Base-by-base conservation (phyloP, 1,140 invertebrate species). In the Brachionus plicatilis region DNA sequence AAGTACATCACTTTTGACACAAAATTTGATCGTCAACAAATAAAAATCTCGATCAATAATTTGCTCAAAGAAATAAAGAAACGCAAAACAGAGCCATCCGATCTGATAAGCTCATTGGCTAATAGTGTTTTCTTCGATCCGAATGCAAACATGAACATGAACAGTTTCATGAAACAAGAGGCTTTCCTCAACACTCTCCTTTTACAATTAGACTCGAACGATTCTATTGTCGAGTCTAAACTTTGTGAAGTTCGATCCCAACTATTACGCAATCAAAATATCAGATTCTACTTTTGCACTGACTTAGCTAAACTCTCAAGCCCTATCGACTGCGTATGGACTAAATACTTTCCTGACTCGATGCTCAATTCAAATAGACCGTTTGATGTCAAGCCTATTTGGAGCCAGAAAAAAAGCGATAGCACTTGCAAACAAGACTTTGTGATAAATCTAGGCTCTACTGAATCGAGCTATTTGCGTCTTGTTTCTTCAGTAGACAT, bases 381-480 rank as follows among this genome's bases (percentile, higher is more conserved):
- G 3, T 82, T 82, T 37, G 37, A 41, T 11, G 79, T 82, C 20
- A 56, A 82, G 24, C 60, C 60, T 17, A 82, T 53, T 11, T 82
- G 24, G 53, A 60, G 8, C n/a, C 27, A 41, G 12, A 82, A 65
- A 82, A 82, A 60, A 14, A 17, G 20, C 29, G 72, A 27, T 20
- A 68, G 1, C 20, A 43, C 41, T 17, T 8, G 43, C 9, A 85
- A 45, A 80, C 87, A 88, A 91, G 92, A 85, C 92, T 92, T 87
- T 87, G 92, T 94, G 80, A 91, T 94, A 85, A 94, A 94, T n/a
- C 91, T 96, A 85, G 94, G 94, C 29, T 93, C 93, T 45, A 91
- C 94, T 68, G 95, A 96, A 88, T 94, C 94, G 0, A 92, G 92
- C 1, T 95, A 93, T 89, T 90, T 95, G 24, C 90, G 91, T 84